Base-by-base conservation (phyloP, 1,140 invertebrate genomes). In the Anastrepha obliqua region DNA sequence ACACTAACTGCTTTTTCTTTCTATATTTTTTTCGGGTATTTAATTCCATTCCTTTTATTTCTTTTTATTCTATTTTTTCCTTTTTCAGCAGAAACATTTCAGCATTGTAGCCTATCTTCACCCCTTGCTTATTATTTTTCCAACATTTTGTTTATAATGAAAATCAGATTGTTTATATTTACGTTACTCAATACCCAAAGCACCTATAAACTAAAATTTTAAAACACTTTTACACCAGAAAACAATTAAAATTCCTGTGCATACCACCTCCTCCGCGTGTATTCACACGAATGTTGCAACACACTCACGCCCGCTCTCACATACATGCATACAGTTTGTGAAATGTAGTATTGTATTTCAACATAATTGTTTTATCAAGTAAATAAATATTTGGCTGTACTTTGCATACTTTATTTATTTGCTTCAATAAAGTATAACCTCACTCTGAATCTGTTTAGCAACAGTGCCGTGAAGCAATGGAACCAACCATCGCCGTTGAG, bases 381-480 rank as follows among this genome's bases (percentile, higher is more conserved):
- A 78, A 78, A 51, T 55, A 78, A 78, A 51, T 78, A 51, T 55
- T 78, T 39, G 4, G 47, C 60, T 39, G 29, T 20, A 29, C 5
- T 67, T 67, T 67, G 2, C 51, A 20, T 78, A 44, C 47, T n/a
- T 78, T 78, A 15, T 78, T 78, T 78, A 55, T 78, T 20, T 51
- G 51, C 44, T 20, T 7, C 74, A 55, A 78, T 51, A 62, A 17
- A 20, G n/a, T 9, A 51, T 51, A 78, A 78, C 47, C 74, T 78
- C 74, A 78, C 44, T 78, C 51, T 78, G 29, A 29, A 78, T 78
- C 51, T 78, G 39, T 11, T n/a, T n/a, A 44, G 39, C 11, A 70
- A 44, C 74, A 29, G 51, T 78, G 17, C 2, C 9, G 11, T 20
- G 47, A 55, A 8, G 17, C 44, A 55, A 55, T 55, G 51, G 11